Evolutionary conservation across 64 coral and sea anemone genomes (phyloP), one percentile per base, ranked within the genome.

Genomic region (Stichodactyla helianthus): DNA sequence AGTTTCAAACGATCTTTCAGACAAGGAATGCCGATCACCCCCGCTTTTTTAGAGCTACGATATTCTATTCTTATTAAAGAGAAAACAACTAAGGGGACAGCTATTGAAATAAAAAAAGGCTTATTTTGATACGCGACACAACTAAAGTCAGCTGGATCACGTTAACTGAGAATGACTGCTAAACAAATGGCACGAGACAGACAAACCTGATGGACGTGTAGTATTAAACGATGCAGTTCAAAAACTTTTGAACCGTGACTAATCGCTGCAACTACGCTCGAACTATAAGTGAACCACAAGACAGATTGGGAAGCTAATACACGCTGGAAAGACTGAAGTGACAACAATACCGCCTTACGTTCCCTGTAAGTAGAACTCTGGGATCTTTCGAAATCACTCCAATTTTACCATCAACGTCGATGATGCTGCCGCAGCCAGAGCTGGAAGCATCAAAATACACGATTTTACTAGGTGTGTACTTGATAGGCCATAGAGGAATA

Each of bases 231-330:
- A 51, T 93, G 92, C 17, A 89, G 77, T 55, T 20, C 14, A 18
- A 4, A 77, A 58, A 89, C 86, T 11, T 0, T 31, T 9, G 80
- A 89, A 23, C 83, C 83, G 20, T 55, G 26, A 7, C 82, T 55
- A 20, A 93, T 10, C 71, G 89, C 89, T 59, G 81, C 17, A 4
- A 65, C 71, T 7, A 89, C 92, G 59, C 86, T 93, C 23, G 89
- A 27, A 13, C 59, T 91, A 10, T 79, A 53, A 0, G 83, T 91
- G 54, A 44, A 27, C 89, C 54, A 91, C 25, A 76, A 59, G 31
- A 86, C 67, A 76, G 13, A 18, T 56, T 79, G 71, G 10, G 54
- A 55, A 10, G 71, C 51, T 1, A 92, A 26, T 0, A 83, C 19
- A 25, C 18, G 11, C 6, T 55, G 78, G 55, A 92, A 92, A 14